Percentiles rank a stretch among this genome's conserved stretches.
These are phyloP conservation scores for Spheniscus humboldti DNA, from an alignment of 2,797 vertebrate species.

Conservation along the genomic window DNA sequence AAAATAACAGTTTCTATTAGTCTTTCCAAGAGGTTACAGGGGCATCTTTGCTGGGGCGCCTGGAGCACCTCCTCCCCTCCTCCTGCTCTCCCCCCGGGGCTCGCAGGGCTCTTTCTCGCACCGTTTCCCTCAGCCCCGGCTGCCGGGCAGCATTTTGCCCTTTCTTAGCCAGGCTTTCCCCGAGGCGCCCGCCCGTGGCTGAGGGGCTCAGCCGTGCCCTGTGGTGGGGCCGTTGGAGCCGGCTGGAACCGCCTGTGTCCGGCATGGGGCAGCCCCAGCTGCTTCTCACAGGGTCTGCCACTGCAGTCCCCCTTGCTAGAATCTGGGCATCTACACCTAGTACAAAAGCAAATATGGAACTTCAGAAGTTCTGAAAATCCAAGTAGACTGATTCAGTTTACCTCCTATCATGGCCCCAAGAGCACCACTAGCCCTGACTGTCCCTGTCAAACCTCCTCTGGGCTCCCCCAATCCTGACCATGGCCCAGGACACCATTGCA, in stretches of 20 bases:
- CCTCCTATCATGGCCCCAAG: rapidly evolving
- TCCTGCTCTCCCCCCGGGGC: background rate
- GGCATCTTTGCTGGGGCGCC: rapidly evolving
- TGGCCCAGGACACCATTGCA: background rate
- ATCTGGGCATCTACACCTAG: no score
- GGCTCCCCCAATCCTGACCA: rapidly evolving
- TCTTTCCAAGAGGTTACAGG: background rate
- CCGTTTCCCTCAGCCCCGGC: background rate
- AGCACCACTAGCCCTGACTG: no score
- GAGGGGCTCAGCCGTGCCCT: background rate
- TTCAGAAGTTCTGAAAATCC: background rate
- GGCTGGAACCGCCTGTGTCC: rapidly evolving
- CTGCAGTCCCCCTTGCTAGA: background rate
- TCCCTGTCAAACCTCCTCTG: rapidly evolving
- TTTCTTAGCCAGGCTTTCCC: background rate
- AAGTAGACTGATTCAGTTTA: background rate
- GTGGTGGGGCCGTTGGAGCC: background rate
- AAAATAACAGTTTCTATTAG: background rate
- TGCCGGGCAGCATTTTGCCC: background rate
- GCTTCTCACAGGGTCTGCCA: rapidly evolving
- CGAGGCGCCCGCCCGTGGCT: background rate
- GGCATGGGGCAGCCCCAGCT: rapidly evolving
- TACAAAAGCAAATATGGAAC: background rate
- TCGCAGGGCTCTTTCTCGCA: background rate
- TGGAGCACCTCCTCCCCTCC: background rate